Evolutionary conservation across 2,113 vertebrate genomes (phyloP), one percentile per base, ranked within the genome.

Genomic region (Butorides virescens): DNA sequence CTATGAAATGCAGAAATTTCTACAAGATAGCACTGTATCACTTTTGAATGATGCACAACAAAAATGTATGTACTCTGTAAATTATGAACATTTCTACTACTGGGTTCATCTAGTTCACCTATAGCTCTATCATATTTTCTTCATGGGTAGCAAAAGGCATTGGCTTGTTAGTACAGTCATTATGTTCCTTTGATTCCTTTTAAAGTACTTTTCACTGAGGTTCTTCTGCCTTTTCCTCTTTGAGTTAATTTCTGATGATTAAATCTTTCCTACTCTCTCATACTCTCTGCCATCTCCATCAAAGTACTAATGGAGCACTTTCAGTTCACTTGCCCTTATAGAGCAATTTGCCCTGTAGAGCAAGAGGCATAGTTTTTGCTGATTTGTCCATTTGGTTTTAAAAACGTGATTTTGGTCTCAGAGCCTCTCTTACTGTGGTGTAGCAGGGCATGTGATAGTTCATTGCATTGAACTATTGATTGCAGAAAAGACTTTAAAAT

Each of bases 151-250:
- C 46, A 80, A 76, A 95, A 96, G 50, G 10, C 53, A 76, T 88
- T 88, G 90, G 8, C 55, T 92, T 86, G 62, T 90, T 96, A 85
- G 62, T 75, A 47, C 25, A 79, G 73, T 62, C 77, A 79, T 82
- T 52, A 50, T 50, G 58, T 83, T 73, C 71, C 36, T 95, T 81
- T 91, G 46, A 68, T 82, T 90, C 39, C 34, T 91, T 88, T 94
- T 85, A 65, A 95, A 93, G 85, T 73, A 88, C 53, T 88, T 87
- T 79, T 92, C 62, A 76, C 74, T 94, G 55, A 84, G 50, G 17
- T 89, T 78, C 68, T 88, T 72, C 76, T 74, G 16, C 65, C 55
- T 91, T 89, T 86, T 29, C 37, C 63, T 89, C n/a, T 62, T 63
- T 25, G 62, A 62, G 26, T 44, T 30, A 0, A 0, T 91, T 93